Evolutionary conservation across 2,888 invertebrate genomes (phyloP), one percentile per base, ranked within the genome.

Genomic region (Chrysodeixis includens): DNA sequence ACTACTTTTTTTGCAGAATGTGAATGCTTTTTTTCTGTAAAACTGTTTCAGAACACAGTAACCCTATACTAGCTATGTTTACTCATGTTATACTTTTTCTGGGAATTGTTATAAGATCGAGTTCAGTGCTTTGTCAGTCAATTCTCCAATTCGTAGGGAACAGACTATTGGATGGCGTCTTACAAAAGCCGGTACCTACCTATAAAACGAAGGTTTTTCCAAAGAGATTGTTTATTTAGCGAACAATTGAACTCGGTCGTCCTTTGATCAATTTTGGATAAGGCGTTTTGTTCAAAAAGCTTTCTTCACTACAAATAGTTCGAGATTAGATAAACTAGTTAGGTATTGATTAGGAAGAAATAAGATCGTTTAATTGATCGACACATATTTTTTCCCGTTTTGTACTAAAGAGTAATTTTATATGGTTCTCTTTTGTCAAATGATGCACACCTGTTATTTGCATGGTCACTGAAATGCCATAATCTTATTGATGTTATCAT

Each of bases 251-350:
- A 75, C 71, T 71, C 75, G 64, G 59, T 61, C 74, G 77, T 71
- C 76, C 81, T 69, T 80, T 84, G 81, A 81, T 86, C 82, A 85
- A 86, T 83, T 78, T 82, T 82, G 76, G 75, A 81, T 77, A 76
- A 78, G 69, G 69, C 69, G 69, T 78, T 79, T 77, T 78, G 67
- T 64, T 35, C 14, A 64, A 16, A 52, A 66, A 61, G 68, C 69
- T 51, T 62, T 69, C 35, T 35, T 46, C 32, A 18, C 64, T 66
- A 64, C 62, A 52, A 62, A 58, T 53, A 57, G 44, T 62, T 49
- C 0, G 59, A 51, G 64, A 69, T 69, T 56, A 44, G 59, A 40
- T 46, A 56, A 66, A 53, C 20, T 22, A 46, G 46, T 58, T 62
- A n/a, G n/a, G n/a, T n/a, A 55, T 62, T 62, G 51, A 58, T 54